Evolutionary conservation across 2,797 vertebrate genomes (phyloP).

Genomic region (Cossypha caffra): DNA sequence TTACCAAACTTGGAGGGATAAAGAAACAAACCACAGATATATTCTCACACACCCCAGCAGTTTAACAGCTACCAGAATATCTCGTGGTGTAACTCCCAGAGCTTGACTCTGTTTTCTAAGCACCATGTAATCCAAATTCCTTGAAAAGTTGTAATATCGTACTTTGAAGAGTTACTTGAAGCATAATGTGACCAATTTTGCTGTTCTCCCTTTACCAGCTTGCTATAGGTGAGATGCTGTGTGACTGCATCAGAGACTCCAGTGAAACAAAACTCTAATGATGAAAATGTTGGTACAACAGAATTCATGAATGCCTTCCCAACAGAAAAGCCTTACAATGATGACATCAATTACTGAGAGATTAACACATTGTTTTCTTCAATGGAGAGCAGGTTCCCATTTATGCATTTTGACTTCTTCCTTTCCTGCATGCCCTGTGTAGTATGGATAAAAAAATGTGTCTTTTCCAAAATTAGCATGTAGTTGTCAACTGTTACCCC

Average conservation of each 20-base stretch:
- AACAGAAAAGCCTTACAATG: neutral
- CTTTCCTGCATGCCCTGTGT: neutral
- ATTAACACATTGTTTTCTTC: neutral
- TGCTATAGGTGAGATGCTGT: neutral
- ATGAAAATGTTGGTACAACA: neutral
- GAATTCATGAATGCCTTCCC: neutral
- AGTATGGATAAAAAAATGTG: neutral
- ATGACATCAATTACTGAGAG: neutral
- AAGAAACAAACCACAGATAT: neutral
- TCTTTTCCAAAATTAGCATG: neutral
- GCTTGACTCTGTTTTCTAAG: neutral
- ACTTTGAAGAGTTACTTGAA: neutral
- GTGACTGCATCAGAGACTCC: neutral
- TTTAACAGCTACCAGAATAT: neutral
- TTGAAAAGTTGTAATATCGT: neutral
- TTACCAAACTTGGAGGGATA: neutral
- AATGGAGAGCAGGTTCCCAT: neutral
- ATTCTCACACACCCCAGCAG: neutral
- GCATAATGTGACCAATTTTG: neutral
- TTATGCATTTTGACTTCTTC: neutral
- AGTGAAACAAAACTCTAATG: neutral
- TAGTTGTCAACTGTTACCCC: neutral
- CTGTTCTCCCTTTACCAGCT: neutral
- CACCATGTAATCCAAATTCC: neutral
- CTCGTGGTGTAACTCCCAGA: fast-evolving